Conservation (phyloP, 1,140 invertebrate genomes). For the Phocides pigmalion region DNA sequence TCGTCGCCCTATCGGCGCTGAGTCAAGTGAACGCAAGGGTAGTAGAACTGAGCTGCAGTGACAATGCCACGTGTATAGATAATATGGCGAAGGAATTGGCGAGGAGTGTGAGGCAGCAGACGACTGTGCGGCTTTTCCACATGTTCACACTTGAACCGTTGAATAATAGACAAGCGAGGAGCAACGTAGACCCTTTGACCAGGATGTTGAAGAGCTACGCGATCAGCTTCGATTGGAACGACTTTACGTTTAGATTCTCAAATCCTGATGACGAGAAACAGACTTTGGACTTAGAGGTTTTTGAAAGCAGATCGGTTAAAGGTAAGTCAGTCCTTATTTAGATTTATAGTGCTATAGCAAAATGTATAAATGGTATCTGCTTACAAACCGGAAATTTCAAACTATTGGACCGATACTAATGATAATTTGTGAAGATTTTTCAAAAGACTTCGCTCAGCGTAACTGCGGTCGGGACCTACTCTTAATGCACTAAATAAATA, state of each 20-base stretch:
- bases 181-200: conserved; percentile 64
- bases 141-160: conserved; percentile 76
- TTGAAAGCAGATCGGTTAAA: conserved; percentile 77
- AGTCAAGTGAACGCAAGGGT: conserved; percentile 55
- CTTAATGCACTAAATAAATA: no score
- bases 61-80: conserved; percentile 82
- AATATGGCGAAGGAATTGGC: conserved; percentile 71
- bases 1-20: conserved; percentile 59
- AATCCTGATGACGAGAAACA: conserved; percentile 72
- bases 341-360: no score
- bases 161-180: conserved; percentile 60
- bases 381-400: not conserved
- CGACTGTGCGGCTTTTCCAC: conserved; percentile 73
- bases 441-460: not conserved
- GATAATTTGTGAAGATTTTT: not conserved
- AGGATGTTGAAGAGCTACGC: conserved; percentile 79
- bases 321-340: conserved; percentile 43
- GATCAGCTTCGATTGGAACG: conserved; percentile 81
- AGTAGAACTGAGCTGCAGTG: conserved; percentile 75
- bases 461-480: not conserved
- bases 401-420: not conserved
- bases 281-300: conserved; percentile 73
- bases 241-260: conserved; percentile 78
- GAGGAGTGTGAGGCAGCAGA: conserved; percentile 70
- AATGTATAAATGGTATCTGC: not conserved